Base-by-base conservation (phyloP, 1,140 invertebrate genomes). In the Heliconius melpomene region DNA sequence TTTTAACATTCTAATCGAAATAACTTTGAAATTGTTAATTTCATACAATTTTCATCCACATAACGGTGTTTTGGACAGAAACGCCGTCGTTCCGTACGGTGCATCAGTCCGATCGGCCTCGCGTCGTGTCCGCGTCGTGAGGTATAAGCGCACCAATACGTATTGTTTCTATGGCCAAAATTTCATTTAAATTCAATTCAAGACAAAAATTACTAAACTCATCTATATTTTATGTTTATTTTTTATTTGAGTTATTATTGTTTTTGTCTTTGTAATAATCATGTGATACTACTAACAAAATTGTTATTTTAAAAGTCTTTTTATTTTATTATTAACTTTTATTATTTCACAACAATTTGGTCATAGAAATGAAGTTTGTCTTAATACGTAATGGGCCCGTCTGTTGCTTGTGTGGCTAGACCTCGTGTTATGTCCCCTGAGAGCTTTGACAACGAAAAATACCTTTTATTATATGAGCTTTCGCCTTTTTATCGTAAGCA, bases 71-170 rank as follows among this genome's bases (percentile, higher is more conserved):
- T 91, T 87, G 79, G 83, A 89, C 91, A 94, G 93, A 92, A 88
- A 84, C 91, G 91, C 72, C 87, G 90, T 77, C 91, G 93, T 79
- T 92, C 93, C n/a, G 90, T 94, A 80, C 89, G 90, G 78, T 94
- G 93, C 85, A 84, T 94, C 85, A 94, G 93, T 88, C 93, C 93
- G 74, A 86, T 94, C 83, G 90, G 87, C 78, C 89, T 91, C 80
- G 79, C 83, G 79, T 76, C 86, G 83, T 87, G 83, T 78, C 87
- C 89, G 82, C 86, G 86, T 80, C 88, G 90, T 81, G 89, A 94
- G 93, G 93, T 93, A 94, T 83, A 84, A 82, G 50, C 75, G 80
- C 78, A 85, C 78, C 85, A 82, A 86, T 85, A 79, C 85, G 83
- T 85, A 83, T 79, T 73, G 76, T 77, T 77, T 77, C 52, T 80